These are phyloP conservation scores for Lophius piscatorius DNA, from an alignment of 2,113 vertebrate species.

Conservation along the genomic window DNA sequence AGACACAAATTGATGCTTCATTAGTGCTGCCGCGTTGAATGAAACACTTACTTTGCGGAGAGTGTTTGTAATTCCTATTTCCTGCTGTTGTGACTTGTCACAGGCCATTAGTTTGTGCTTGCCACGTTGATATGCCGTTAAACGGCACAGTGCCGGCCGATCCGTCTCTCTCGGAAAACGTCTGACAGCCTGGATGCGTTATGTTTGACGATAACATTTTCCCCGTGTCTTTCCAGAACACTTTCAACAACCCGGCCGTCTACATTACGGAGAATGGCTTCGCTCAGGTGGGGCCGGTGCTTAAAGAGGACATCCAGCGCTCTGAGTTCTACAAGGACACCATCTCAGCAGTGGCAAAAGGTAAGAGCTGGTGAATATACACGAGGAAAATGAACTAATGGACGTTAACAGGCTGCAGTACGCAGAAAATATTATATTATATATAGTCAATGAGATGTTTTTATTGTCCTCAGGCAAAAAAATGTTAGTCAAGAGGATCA, in stretches of 20 bases:
- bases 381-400: background rate
- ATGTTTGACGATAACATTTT: conserved; percentile 64
- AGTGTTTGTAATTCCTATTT: conserved; percentile 74
- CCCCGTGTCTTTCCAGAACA: conserved; percentile 78
- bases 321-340: conserved; percentile 84
- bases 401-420: background rate
- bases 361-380: conserved; percentile 51
- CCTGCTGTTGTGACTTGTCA: conserved; percentile 72
- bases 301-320: conserved; percentile 80
- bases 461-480: background rate
- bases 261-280: conserved; percentile 92
- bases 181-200: conserved; percentile 56
- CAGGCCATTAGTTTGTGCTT: conserved; percentile 70
- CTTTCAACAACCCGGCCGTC: conserved; percentile 84
- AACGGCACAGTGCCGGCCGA: conserved; percentile 60
- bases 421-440: background rate
- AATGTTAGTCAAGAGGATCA: too few species aligned
- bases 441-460: background rate
- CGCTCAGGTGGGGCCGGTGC: conserved; percentile 80
- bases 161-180: conserved; percentile 53
- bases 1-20: conserved; percentile 70
- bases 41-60: conserved; percentile 67
- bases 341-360: conserved; percentile 85
- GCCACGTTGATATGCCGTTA: conserved; percentile 57
- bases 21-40: conserved; percentile 73